Conservation (phyloP, 1,140 invertebrate species). For the Pectinophora gossypiella region DNA sequence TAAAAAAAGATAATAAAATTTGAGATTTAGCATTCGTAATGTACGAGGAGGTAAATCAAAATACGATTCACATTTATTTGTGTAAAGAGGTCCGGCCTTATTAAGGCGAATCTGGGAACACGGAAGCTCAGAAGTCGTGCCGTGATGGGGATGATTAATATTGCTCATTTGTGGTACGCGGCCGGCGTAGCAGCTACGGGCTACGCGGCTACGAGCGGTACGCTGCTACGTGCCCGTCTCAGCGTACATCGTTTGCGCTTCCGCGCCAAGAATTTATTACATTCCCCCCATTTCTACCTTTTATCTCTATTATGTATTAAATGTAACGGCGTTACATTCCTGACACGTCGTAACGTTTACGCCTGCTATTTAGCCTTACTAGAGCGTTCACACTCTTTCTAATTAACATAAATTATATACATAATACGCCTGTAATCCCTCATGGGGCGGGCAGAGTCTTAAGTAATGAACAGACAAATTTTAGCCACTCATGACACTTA, state of each 20-base stretch:
- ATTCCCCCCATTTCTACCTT: conserved; percentile 65
- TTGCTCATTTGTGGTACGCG: conserved; percentile 65
- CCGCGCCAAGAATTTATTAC: conserved; percentile 65
- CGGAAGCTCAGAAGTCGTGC: conserved; percentile 56
- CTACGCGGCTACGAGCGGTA: conserved; percentile 30
- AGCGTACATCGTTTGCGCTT: conserved; percentile 68
- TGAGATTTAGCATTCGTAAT: no score
- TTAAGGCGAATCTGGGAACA: conserved; percentile 53
- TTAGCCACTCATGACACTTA: no score
- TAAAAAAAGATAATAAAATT: no score
- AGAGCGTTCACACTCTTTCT: no score
- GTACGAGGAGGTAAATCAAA: no score
- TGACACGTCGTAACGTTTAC: conserved; percentile 21
- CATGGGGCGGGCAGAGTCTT: no score
- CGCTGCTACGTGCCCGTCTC: conserved; percentile 49
- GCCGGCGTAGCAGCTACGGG: conserved; percentile 28
- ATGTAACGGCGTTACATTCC: conserved; percentile 29
- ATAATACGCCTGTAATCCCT: no score
- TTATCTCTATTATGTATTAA: conserved; percentile 61
- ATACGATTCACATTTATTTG: not conserved
- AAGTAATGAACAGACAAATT: no score
- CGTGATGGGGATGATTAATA: conserved; percentile 70
- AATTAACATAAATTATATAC: no score
- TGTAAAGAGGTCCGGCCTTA: conserved; percentile 26
- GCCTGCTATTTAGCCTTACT: no score